These are phyloP conservation scores for Aelia acuminata DNA, from an alignment of 2,888 invertebrate species.

Conservation along the genomic window DNA sequence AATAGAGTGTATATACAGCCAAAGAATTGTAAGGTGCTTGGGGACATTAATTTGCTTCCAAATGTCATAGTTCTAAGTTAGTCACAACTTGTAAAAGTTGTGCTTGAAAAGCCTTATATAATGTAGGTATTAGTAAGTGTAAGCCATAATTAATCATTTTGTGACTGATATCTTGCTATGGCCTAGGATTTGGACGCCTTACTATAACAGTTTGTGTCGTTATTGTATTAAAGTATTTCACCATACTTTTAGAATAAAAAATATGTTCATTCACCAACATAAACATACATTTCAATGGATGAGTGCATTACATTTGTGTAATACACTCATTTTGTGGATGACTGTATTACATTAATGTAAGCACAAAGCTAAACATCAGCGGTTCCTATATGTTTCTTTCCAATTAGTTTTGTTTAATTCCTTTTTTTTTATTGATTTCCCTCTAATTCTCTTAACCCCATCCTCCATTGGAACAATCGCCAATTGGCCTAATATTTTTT, in stretches of 20 bases:
- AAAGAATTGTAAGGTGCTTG: constrained; percentile 64
- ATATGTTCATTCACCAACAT: background rate
- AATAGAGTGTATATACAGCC: constrained; percentile 63
- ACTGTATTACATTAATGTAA: background rate
- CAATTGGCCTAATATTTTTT: background rate
- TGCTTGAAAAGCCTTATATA: constrained; percentile 60
- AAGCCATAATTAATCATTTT: constrained; percentile 57
- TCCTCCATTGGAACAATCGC: no score
- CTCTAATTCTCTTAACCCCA: background rate
- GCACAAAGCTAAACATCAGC: background rate
- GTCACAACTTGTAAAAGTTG: constrained; percentile 61
- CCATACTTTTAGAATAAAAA: constrained; percentile 1
- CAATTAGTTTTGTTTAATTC: background rate
- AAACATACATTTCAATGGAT: constrained; percentile 16
- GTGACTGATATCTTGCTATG: constrained; percentile 56
- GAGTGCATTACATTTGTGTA: background rate
- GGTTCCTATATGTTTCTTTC: constrained; percentile 5
- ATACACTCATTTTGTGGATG: constrained; percentile 9
- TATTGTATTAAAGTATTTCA: background rate
- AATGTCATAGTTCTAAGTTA: constrained; percentile 63
- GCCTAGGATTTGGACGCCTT: constrained; percentile 56
- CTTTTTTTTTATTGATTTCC: background rate
- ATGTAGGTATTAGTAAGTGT: constrained; percentile 58
- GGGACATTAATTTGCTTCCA: constrained; percentile 64
- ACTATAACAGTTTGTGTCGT: constrained; percentile 45